Evolutionary conservation across 2,113 vertebrate genomes (phyloP).

Genomic region (Gallinago paraguaiae): DNA sequence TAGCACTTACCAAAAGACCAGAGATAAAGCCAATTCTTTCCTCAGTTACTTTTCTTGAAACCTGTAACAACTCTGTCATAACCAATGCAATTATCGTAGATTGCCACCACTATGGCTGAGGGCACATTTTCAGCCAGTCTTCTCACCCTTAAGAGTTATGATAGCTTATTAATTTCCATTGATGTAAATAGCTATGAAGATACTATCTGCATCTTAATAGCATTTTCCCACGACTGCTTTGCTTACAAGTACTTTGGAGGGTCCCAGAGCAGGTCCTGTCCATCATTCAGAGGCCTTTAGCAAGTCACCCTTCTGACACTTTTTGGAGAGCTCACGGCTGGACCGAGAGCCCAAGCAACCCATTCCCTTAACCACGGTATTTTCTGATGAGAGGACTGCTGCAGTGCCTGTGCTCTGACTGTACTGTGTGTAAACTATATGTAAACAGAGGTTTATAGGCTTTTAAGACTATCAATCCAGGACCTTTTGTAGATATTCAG

Average conservation of each 20-base stretch:
- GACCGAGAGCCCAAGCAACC: background rate
- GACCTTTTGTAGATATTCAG: slow-evolving; percentile 23
- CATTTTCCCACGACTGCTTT: slow-evolving; percentile 54
- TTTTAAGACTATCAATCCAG: slow-evolving; percentile 44
- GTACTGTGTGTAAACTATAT: background rate
- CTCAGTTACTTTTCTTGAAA: slow-evolving; percentile 17
- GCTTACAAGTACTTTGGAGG: slow-evolving; percentile 30
- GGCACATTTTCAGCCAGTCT: background rate
- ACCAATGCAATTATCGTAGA: background rate
- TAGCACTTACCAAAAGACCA: slow-evolving; percentile 39
- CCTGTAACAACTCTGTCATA: slow-evolving; percentile 16
- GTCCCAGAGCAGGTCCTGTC: slow-evolving; percentile 22
- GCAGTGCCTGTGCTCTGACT: background rate
- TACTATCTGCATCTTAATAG: slow-evolving; percentile 49
- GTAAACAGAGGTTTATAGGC: slow-evolving; percentile 40
- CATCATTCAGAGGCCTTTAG: background rate
- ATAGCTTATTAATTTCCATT: slow-evolving; percentile 34
- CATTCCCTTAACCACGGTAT: background rate
- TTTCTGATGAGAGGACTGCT: background rate
- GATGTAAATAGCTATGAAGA: slow-evolving; percentile 15
- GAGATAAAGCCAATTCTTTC: slow-evolving; percentile 66
- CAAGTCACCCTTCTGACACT: background rate
- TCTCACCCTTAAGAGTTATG: slow-evolving; percentile 11
- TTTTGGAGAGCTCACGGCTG: background rate
- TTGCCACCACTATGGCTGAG: background rate